Base-by-base conservation (phyloP, 2,888 invertebrate species). In the Heliconius charithonia region DNA sequence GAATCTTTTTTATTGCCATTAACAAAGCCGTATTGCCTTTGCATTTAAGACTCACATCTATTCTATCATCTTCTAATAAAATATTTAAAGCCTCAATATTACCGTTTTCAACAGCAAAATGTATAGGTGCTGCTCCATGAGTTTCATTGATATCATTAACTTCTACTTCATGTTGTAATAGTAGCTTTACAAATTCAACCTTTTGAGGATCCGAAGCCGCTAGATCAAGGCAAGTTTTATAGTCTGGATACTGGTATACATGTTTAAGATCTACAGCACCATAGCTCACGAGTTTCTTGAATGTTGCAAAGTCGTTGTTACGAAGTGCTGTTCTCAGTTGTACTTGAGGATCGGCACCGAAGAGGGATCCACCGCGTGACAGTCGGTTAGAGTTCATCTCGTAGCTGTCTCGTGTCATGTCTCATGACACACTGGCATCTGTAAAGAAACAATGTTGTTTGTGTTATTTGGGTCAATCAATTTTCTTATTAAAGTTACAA, bases 91-190 rank as follows among this genome's bases (percentile, higher is more conserved):
- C 94, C 66, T 93, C 92, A 7, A 91, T 86, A 81, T 95, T 94
- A 29, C 95, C 95, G 72, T 90, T 92, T 85, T 96, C 95, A 0
- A 96, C 95, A 4, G 96, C 96, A 80, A 96, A 96, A 88, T 97
- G 97, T 81, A 97, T 92, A 0, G 97, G 96, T n/a, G 96, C 96
- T 81, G 95, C 95, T 25, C 95, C 93, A 76, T 96, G 94, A 3
- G 92, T 92, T 81, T 93, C 92, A 86, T 96, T 96, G 0, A 96
- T 85, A 83, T 90, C 93, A 83, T 96, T 96, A 0, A 96, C 95
- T 86, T 96, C 93, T 0, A 96, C 97, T 79, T 96, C 96, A 76
- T 95, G 89, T 78, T 96, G 93, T 19, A 97, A 86, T 62, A 97
- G 89, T 6, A 95, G 90, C 83, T 95, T 91, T 0, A 96, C 95